Conservation (phyloP, 2,113 vertebrate species). For the Halcyon malimbica region DNA sequence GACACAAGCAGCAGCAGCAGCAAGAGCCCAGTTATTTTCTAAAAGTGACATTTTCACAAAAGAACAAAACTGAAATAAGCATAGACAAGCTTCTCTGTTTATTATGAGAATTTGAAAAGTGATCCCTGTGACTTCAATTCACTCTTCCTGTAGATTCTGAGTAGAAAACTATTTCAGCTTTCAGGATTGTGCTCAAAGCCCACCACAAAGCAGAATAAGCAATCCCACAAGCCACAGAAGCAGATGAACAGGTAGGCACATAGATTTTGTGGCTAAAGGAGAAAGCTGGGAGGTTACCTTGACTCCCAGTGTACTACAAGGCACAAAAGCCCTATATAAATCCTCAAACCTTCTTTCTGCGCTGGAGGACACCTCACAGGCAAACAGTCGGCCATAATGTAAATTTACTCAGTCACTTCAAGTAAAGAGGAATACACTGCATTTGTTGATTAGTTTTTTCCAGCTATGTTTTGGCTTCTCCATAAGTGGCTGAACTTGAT, state of each 20-base stretch:
- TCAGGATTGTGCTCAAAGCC: not conserved
- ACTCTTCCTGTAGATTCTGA: not conserved
- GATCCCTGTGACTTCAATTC: not conserved
- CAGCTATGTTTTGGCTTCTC: not conserved
- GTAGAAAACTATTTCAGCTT: not conserved
- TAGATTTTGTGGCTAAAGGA: not conserved
- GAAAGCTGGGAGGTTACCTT: not conserved
- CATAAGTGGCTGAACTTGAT: not conserved
- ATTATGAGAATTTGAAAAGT: not conserved
- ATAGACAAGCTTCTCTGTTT: constrained; percentile 23
- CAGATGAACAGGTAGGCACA: not conserved
- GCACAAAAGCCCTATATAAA: not conserved
- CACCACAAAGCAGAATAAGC: not conserved
- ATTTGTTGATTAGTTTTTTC: not conserved
- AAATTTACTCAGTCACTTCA: not conserved
- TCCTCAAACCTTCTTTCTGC: not conserved
- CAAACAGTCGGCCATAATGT: not conserved
- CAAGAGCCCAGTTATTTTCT: constrained; percentile 33
- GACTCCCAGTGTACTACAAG: not conserved
- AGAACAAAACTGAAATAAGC: not conserved
- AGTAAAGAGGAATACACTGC: not conserved
- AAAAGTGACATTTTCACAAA: constrained; percentile 7
- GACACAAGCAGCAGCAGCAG: constrained; percentile 41
- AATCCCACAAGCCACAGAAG: not conserved
- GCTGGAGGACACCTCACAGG: not conserved